Evolutionary conservation across 2,113 vertebrate genomes (phyloP).

Genomic region (Sebastes fasciatus): DNA sequence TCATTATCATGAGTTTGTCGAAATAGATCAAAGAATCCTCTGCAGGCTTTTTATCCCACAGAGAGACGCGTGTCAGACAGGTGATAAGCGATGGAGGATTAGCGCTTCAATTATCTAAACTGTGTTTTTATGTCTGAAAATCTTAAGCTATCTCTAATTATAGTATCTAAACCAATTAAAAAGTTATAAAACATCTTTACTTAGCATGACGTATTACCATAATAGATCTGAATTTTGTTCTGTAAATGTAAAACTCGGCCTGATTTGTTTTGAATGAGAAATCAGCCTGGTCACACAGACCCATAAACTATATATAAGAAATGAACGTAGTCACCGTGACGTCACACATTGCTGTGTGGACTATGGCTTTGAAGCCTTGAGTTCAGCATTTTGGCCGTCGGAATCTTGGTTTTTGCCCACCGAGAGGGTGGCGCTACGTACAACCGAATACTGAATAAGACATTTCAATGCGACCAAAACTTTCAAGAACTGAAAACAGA

Average conservation of each 20-base stretch:
- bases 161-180: conserved; percentile 29
- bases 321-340: no score
- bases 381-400: no score
- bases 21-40: conserved; percentile 40
- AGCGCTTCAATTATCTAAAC: conserved; percentile 8
- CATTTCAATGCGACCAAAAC: no score
- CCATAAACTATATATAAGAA: no score
- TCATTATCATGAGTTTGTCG: conserved; percentile 9
- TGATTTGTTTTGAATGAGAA: neutral
- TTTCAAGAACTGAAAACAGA: no score
- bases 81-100: conserved; percentile 25
- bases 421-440: no score
- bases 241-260: neutral
- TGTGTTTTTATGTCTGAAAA: conserved; percentile 32
- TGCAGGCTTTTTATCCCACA: conserved; percentile 5
- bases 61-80: conserved; percentile 15
- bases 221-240: neutral
- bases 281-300: no score
- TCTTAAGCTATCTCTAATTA: conserved; percentile 28
- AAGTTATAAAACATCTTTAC: neutral
- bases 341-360: no score
- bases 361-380: no score
- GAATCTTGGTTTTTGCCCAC: no score
- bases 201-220: neutral
- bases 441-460: no score